phyloP scores from a whole-genome alignment of 2,113 vertebrate species.

The Seriola aureovittata region DNA sequence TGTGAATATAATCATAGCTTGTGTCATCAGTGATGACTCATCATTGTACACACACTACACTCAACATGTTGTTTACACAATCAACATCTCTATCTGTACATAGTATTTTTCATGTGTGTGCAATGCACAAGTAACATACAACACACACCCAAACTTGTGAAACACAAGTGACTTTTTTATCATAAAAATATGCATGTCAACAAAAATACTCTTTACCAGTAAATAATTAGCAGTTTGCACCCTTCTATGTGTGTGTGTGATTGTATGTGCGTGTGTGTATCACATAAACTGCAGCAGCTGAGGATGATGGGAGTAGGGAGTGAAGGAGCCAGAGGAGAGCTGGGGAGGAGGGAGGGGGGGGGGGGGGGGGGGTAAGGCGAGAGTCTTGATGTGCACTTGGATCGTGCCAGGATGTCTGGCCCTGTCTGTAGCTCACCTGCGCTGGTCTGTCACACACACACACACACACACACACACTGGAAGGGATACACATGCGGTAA shows the following conservation, averaged over 20 bases:
- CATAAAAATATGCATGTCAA: neutral
- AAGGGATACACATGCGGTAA: neutral
- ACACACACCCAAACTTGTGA: neutral
- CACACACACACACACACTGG: constrained; percentile 30
- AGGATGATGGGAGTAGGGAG: constrained; percentile 52
- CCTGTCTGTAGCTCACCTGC: constrained; percentile 86
- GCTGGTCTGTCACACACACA: constrained; percentile 70
- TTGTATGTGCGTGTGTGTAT: neutral
- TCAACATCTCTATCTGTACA: neutral
- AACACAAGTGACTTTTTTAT: neutral
- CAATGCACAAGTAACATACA: neutral
- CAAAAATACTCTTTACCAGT: neutral
- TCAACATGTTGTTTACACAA: constrained; percentile 42
- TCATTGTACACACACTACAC: constrained; percentile 9
- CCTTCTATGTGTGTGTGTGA: constrained; percentile 2
- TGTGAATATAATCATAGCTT: constrained; percentile 41
- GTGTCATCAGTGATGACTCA: constrained; percentile 48
- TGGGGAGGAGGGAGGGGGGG: constrained; percentile 56
- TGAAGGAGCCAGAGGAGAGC: constrained; percentile 19
- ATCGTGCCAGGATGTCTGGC: constrained; percentile 85
- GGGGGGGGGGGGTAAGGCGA: constrained; percentile 78
- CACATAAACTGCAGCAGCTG: constrained; percentile 20
- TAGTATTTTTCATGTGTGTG: neutral
- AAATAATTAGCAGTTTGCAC: neutral
- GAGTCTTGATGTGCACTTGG: constrained; percentile 85